Evolutionary conservation across 2,888 invertebrate species (phyloP).

Genomic region (Callyntrura sp.): DNA sequence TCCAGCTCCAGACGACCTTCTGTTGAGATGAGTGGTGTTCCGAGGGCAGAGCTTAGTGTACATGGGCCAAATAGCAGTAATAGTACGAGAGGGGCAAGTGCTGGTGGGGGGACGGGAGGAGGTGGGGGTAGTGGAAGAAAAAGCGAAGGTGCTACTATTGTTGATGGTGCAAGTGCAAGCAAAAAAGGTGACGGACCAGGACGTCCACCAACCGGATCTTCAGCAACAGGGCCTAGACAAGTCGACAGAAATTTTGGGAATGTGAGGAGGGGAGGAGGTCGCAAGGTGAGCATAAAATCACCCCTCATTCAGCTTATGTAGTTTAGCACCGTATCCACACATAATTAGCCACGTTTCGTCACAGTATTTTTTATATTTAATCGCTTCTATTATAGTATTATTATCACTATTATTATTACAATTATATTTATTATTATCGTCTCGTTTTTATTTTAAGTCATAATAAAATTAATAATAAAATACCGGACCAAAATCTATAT

Average conservation of each 20-base stretch:
- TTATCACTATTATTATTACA: too few relatives aligned
- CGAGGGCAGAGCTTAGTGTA: slow-evolving; percentile 74
- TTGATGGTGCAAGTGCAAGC: slow-evolving; percentile 74
- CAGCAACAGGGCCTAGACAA: slow-evolving; percentile 53
- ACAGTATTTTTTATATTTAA: too few relatives aligned
- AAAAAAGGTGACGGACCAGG: slow-evolving; percentile 72
- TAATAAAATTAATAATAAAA: not conserved
- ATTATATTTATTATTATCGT: too few relatives aligned
- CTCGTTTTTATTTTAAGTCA: slow-evolving; percentile 10
- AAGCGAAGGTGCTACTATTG: slow-evolving; percentile 69
- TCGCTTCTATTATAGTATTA: not conserved
- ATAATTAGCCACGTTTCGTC: too few relatives aligned
- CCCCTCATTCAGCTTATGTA: slow-evolving; percentile 33
- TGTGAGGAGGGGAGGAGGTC: slow-evolving; percentile 72
- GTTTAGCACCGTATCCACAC: not conserved
- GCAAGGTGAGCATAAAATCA: slow-evolving; percentile 66
- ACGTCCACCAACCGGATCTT: slow-evolving; percentile 68
- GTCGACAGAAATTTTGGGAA: slow-evolving; percentile 72
- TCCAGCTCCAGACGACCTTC: slow-evolving; percentile 73
- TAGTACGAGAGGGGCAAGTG: slow-evolving; percentile 60
- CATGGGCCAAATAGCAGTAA: slow-evolving; percentile 73
- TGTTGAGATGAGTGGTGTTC: slow-evolving; percentile 75
- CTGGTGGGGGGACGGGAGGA: slow-evolving; percentile 40
- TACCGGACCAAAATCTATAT: not conserved
- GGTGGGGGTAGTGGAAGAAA: slow-evolving; percentile 48